Conservation (phyloP, 2,888 invertebrate species). For the Athalia rosae region DNA sequence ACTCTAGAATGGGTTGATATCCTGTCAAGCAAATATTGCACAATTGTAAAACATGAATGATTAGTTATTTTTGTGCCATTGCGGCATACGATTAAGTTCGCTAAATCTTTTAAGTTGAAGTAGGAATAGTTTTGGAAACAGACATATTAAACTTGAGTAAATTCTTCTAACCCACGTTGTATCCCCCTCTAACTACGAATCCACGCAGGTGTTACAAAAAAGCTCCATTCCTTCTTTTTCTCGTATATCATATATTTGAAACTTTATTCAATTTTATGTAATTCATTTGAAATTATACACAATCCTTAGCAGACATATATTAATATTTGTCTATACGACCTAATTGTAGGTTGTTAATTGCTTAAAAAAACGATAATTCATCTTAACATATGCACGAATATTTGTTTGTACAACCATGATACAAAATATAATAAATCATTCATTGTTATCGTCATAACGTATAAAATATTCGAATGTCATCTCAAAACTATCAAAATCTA, state of each 20-base stretch:
- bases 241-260: not conserved
- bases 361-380: not conserved
- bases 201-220: constrained; percentile 26
- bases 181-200: not conserved
- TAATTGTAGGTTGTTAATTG: constrained; percentile 8
- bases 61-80: not conserved
- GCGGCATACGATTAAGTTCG: too few relatives aligned
- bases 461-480: constrained; percentile 22
- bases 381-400: constrained; percentile 12
- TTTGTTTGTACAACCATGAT: constrained; percentile 36
- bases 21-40: not conserved
- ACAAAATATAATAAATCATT: constrained; percentile 33
- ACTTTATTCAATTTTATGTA: constrained; percentile 32
- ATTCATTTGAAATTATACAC: constrained; percentile 20
- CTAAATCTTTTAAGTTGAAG: not conserved
- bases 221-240: constrained; percentile 13
- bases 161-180: not conserved
- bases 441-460: constrained; percentile 17
- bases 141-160: not conserved
- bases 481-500: constrained; percentile 35
- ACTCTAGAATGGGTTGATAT: not conserved
- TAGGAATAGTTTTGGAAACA: not conserved
- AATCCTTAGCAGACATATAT: constrained; percentile 24
- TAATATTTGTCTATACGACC: constrained; percentile 5
- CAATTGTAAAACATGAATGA: not conserved